Conservation (phyloP, 2,888 invertebrate species). For the Erpobdella octoculata region DNA sequence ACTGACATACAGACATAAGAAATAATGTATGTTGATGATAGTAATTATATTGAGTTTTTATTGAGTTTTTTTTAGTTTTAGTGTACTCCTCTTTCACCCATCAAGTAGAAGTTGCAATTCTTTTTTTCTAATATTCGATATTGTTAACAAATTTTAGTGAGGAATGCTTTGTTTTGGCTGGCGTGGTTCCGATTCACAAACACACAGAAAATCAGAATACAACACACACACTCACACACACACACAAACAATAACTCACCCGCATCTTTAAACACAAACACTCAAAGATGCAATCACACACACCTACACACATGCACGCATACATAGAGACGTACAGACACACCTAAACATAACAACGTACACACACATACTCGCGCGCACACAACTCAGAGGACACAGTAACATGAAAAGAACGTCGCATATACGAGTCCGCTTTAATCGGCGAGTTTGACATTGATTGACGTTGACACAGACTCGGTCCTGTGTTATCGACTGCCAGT, state of each 20-base stretch:
- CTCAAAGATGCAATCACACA: neutral
- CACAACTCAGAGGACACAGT: too few species aligned
- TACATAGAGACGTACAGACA: neutral
- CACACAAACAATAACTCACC: neutral
- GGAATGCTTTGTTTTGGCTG: too few species aligned
- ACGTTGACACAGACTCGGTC: neutral
- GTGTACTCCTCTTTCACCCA: too few species aligned
- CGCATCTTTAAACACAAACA: neutral
- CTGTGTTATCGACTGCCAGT: neutral
- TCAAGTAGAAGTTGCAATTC: too few species aligned
- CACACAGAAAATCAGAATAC: neutral
- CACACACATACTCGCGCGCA: neutral
- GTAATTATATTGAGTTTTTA: too few species aligned
- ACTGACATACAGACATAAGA: too few species aligned
- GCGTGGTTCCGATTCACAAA: too few species aligned
- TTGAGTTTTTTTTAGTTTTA: too few species aligned
- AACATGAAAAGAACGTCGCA: neutral
- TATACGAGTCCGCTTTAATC: neutral
- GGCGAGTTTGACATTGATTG: constrained; percentile 5
- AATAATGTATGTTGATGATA: too few species aligned
- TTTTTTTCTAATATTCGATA: too few species aligned
- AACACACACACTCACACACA: neutral
- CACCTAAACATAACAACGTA: neutral
- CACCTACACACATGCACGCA: neutral
- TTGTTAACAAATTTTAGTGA: too few species aligned